These are phyloP conservation scores for Ctenopoma kingsleyae DNA, from an alignment of 2,797 vertebrate species.

Conservation along the genomic window DNA sequence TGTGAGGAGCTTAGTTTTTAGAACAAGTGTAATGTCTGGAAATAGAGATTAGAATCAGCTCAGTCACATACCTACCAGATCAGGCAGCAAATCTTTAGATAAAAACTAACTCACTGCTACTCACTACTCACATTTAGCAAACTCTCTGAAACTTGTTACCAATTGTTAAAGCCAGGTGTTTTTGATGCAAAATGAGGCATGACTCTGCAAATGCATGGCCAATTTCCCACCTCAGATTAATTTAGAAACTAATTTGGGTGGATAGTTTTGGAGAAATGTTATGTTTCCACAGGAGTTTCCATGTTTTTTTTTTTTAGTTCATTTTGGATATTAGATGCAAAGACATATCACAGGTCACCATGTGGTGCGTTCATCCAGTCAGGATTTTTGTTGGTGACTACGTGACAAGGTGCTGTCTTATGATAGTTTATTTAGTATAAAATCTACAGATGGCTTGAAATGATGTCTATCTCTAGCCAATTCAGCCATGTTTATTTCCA, in stretches of 20 bases:
- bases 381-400: constrained; percentile 3
- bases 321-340: constrained; percentile 13
- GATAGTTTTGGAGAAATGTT: constrained; percentile 18
- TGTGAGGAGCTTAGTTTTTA: not conserved
- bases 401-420: not conserved
- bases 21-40: not conserved
- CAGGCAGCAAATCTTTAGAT: constrained; percentile 20
- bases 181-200: constrained; percentile 58
- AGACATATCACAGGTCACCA: constrained; percentile 5
- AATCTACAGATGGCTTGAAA: no score
- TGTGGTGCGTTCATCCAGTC: not conserved
- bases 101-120: constrained; percentile 6
- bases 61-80: not conserved
- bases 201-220: constrained; percentile 42
- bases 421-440: not conserved
- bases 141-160: constrained; percentile 23
- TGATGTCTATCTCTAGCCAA: not conserved
- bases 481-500: constrained; percentile 13
- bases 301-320: not conserved
- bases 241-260: constrained; percentile 47
- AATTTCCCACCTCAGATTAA: constrained; percentile 38
- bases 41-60: constrained; percentile 39
- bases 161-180: constrained; percentile 29
- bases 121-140: constrained; percentile 12
- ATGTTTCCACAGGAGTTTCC: constrained; percentile 16